Evolutionary conservation across 2,113 vertebrate species (phyloP).

Genomic region (Dermatemys mawii): DNA sequence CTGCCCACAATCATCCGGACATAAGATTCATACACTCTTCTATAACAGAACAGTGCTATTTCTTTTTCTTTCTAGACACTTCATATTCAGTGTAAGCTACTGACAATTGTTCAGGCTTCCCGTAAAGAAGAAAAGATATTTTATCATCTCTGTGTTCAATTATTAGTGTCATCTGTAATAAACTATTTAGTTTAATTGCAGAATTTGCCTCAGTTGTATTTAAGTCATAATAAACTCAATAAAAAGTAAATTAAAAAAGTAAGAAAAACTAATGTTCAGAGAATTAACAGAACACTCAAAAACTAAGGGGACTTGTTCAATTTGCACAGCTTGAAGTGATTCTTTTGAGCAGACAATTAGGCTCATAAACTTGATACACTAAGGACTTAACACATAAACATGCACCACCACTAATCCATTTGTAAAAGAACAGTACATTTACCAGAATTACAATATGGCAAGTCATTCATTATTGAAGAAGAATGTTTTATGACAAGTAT

Average conservation of each 20-base stretch:
- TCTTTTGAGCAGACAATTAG: constrained; percentile 71
- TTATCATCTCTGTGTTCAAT: constrained; percentile 59
- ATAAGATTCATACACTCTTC: constrained; percentile 32
- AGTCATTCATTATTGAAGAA: constrained; percentile 65
- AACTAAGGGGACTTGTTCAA: constrained; percentile 68
- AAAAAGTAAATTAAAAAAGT: constrained; percentile 68
- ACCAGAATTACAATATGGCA: constrained; percentile 70
- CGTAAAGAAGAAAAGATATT: constrained; percentile 20
- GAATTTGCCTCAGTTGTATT: constrained; percentile 72
- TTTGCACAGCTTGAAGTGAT: constrained; percentile 70
- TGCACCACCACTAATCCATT: constrained; percentile 47
- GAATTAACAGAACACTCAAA: constrained; percentile 66
- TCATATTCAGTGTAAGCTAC: constrained; percentile 25
- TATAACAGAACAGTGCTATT: background rate
- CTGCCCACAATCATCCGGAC: background rate
- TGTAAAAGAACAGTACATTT: constrained; percentile 27
- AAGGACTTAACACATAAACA: constrained; percentile 65
- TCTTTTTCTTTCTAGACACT: background rate
- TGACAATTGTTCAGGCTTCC: background rate
- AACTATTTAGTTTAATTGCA: constrained; percentile 64
- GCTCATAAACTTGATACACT: constrained; percentile 62
- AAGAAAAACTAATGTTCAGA: constrained; percentile 62
- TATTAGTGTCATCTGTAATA: constrained; percentile 67
- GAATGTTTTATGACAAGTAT: constrained; percentile 15
- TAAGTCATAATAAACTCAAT: constrained; percentile 70